Conservation (phyloP, 2,888 invertebrate genomes). For the Morinoia aosen region DNA sequence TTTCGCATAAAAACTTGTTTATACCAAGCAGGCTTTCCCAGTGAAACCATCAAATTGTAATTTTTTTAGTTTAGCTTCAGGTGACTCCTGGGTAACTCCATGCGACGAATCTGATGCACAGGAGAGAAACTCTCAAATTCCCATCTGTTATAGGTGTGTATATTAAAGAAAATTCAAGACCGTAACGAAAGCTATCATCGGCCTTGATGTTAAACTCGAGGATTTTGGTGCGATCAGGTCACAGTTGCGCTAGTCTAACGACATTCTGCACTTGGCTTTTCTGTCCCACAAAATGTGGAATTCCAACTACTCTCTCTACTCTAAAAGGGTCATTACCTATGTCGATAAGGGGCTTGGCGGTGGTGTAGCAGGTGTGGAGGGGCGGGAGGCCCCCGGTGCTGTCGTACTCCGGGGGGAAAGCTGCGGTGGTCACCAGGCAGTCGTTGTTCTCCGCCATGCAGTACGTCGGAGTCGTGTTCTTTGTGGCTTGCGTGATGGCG, state of each 20-base stretch:
- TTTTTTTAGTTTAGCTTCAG: too few relatives aligned
- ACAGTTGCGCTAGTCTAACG: neutral
- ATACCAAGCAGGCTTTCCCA: too few relatives aligned
- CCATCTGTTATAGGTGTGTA: too few relatives aligned
- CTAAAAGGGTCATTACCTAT: neutral
- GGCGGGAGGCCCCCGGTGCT: neutral
- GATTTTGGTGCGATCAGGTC: neutral
- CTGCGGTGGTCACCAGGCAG: neutral
- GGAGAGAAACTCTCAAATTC: too few relatives aligned
- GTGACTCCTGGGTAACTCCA: too few relatives aligned
- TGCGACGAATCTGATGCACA: too few relatives aligned
- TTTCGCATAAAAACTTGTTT: too few relatives aligned
- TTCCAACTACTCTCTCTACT: neutral
- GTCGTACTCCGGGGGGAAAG: constrained; percentile 23
- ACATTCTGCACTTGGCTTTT: neutral
- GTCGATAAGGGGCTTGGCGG: neutral
- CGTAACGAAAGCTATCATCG: neutral
- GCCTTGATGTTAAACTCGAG: too few relatives aligned
- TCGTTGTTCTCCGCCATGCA: neutral
- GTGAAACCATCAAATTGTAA: too few relatives aligned
- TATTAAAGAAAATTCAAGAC: neutral
- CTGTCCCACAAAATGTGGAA: neutral
- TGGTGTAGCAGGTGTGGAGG: neutral
- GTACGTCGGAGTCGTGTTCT: neutral
- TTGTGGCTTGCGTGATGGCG: neutral